Evolutionary conservation across 2,888 invertebrate species (phyloP).

Genomic region (Mesoligia furuncula): DNA sequence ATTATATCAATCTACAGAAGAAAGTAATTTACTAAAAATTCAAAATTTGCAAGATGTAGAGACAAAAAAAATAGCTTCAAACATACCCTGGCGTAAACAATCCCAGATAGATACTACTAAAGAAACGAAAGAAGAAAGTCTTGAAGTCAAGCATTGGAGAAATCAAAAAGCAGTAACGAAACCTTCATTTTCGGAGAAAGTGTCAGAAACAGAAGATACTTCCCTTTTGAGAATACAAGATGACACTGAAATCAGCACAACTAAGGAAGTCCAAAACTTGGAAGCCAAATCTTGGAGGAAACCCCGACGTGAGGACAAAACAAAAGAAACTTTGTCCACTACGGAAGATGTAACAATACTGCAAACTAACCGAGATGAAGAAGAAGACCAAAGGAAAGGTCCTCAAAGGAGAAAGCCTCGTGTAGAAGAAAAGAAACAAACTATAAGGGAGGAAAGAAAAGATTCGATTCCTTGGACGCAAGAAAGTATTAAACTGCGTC

Average conservation of each 20-base stretch:
- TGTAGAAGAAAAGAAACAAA: constrained; percentile 64
- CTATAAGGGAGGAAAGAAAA: constrained; percentile 71
- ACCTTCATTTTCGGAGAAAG: constrained; percentile 60
- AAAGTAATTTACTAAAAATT: constrained; percentile 81
- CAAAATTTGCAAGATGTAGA: constrained; percentile 78
- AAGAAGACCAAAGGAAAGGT: constrained; percentile 54
- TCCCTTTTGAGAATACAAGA: constrained; percentile 64
- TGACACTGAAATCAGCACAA: constrained; percentile 57
- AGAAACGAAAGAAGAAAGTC: constrained; percentile 65
- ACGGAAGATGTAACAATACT: constrained; percentile 49
- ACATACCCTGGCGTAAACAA: constrained; percentile 83
- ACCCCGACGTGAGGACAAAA: constrained; percentile 36
- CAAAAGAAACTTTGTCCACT: constrained; percentile 25
- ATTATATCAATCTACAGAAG: constrained; percentile 82
- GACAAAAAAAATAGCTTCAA: constrained; percentile 71
- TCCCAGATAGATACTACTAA: constrained; percentile 61
- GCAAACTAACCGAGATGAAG: constrained; percentile 39
- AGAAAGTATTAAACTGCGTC: constrained; percentile 91
- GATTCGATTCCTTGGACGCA: constrained; percentile 91
- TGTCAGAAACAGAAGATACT: constrained; percentile 65
- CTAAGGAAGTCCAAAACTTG: constrained; percentile 50
- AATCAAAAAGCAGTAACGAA: constrained; percentile 65
- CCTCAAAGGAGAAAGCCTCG: constrained; percentile 62
- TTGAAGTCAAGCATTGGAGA: constrained; percentile 76
- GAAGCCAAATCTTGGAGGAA: constrained; percentile 55